These are phyloP conservation scores for Leptodactylus fallax DNA, from an alignment of 2,797 vertebrate species.

Conservation along the genomic window DNA sequence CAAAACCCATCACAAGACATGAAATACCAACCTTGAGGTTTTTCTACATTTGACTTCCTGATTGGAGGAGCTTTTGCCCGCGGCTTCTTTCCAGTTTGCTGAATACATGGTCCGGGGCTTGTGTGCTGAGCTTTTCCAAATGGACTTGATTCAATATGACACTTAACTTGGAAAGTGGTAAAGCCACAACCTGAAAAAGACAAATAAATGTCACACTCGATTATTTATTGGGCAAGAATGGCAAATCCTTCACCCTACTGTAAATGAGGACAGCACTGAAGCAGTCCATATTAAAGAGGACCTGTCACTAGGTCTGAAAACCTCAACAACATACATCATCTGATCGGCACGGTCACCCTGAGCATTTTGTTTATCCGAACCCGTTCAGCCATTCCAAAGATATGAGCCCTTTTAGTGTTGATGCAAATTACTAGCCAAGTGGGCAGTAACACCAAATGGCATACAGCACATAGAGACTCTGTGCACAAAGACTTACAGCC, in stretches of 20 bases:
- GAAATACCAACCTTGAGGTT: constrained; percentile 83
- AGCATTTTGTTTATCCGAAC: too few species aligned
- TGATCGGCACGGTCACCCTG: too few species aligned
- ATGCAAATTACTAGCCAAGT: too few species aligned
- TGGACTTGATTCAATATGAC: constrained; percentile 77
- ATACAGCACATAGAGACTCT: too few species aligned
- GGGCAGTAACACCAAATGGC: too few species aligned
- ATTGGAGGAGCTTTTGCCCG: constrained; percentile 74
- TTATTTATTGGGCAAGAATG: not conserved
- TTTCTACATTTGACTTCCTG: constrained; percentile 78
- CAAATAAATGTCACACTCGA: not conserved
- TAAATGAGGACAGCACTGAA: not conserved
- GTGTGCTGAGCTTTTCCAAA: constrained; percentile 70
- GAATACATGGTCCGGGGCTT: constrained; percentile 78
- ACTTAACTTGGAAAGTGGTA: constrained; percentile 77
- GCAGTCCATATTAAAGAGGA: not conserved
- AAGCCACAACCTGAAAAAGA: constrained; percentile 76
- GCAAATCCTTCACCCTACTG: not conserved
- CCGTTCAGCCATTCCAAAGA: too few species aligned
- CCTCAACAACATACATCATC: too few species aligned
- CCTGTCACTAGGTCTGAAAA: too few species aligned
- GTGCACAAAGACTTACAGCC: too few species aligned
- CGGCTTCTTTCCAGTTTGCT: constrained; percentile 75
- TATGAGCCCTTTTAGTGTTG: too few species aligned
- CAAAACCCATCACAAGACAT: constrained; percentile 28